Conservation (phyloP, 2,113 vertebrate species). For the Triplophysa tibetana region DNA sequence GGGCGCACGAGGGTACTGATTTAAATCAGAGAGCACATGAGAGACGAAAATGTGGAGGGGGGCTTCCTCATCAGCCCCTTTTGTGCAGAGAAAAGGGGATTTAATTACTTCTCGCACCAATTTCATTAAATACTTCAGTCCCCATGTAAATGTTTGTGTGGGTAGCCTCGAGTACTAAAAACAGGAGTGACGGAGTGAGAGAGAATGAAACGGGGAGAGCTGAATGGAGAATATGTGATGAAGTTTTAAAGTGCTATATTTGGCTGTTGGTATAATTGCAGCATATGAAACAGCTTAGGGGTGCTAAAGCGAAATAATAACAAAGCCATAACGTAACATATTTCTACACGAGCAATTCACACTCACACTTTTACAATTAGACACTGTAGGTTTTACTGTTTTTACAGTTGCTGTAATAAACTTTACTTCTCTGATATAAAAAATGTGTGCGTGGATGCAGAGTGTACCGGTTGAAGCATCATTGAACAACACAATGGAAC, state of each 20-base stretch:
- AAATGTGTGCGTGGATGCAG: too few relatives aligned
- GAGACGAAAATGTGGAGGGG: neutral
- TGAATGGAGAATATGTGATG: neutral
- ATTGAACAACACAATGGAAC: too few relatives aligned
- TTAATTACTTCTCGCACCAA: conserved; percentile 49
- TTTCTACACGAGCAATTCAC: neutral
- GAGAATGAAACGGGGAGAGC: neutral
- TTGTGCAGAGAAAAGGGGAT: conserved; percentile 41
- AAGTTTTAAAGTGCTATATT: too few relatives aligned
- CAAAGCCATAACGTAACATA: neutral
- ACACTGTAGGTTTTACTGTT: too few relatives aligned
- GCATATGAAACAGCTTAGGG: neutral
- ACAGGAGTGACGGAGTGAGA: conserved; percentile 1
- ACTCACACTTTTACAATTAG: too few relatives aligned
- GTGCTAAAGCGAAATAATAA: neutral
- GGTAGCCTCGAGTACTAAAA: conserved; percentile 15
- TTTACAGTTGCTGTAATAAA: too few relatives aligned
- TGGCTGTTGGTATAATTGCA: too few relatives aligned
- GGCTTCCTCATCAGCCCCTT: conserved; percentile 28
- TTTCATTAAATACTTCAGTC: conserved; percentile 47
- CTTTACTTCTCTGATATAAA: too few relatives aligned
- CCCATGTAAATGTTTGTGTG: conserved; percentile 45
- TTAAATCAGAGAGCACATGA: conserved; percentile 34
- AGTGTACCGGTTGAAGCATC: too few relatives aligned
- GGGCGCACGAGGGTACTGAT: conserved; percentile 10